phyloP scores from a whole-genome alignment of 2,113 vertebrate genomes.

The Sinocyclocheilus rhinocerous region DNA sequence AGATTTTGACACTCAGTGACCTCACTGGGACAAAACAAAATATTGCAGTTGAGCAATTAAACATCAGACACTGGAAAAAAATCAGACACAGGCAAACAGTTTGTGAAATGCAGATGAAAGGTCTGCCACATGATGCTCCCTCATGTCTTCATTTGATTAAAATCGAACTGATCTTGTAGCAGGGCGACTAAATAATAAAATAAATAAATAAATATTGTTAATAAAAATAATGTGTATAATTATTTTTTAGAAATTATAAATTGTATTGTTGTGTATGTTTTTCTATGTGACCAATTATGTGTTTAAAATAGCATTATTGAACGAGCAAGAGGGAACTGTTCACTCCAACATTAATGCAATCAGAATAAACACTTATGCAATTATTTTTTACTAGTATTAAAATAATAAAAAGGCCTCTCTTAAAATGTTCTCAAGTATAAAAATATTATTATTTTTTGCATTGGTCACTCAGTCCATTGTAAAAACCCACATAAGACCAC shows the following conservation, averaged over 20 bases:
- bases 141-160: background rate
- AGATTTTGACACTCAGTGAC: background rate
- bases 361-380: background rate
- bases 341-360: background rate
- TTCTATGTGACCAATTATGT: too few species aligned
- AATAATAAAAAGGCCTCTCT: background rate
- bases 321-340: background rate
- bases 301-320: background rate
- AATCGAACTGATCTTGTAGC: background rate
- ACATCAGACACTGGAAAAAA: constrained; percentile 28
- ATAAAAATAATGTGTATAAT: background rate
- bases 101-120: constrained; percentile 43
- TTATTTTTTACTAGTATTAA: background rate
- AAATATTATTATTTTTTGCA: background rate
- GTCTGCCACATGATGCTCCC: constrained; percentile 18
- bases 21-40: constrained; percentile 25
- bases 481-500: background rate
- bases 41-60: constrained; percentile 44
- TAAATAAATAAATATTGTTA: background rate
- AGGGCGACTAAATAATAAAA: background rate
- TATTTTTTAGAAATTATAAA: background rate
- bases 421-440: background rate
- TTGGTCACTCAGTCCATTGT: background rate
- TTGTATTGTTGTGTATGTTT: background rate
- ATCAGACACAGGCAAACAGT: constrained; percentile 13